Percentiles rank a stretch among this genome's conserved stretches.
Evolutionary conservation across 2,113 vertebrate genomes (phyloP).

Genomic region (Hydrochoerus hydrochaeris): DNA sequence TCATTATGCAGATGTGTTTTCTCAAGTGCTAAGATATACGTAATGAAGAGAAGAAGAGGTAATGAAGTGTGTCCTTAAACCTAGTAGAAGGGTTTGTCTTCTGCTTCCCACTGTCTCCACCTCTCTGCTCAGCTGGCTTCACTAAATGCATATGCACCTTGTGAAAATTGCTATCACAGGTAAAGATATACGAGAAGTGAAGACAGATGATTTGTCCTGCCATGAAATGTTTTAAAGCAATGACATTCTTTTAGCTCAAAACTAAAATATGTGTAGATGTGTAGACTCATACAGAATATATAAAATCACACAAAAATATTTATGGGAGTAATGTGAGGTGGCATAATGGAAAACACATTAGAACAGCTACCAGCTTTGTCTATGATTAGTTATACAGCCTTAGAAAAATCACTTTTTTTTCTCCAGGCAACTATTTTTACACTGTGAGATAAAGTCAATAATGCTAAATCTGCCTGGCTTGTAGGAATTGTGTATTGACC

Average conservation of each 20-base stretch:
- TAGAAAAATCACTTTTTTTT: slow-evolving; percentile 9
- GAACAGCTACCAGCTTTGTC: neutral
- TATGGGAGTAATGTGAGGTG: neutral
- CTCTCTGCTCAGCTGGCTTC: neutral
- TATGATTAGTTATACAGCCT: neutral
- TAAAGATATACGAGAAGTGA: neutral
- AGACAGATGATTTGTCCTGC: neutral
- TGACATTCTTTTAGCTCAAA: neutral
- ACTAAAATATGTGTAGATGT: neutral
- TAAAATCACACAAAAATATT: neutral
- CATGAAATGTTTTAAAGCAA: neutral
- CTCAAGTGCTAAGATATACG: neutral
- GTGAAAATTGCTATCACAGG: neutral
- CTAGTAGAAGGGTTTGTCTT: neutral
- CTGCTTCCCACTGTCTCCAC: neutral
- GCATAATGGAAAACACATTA: neutral
- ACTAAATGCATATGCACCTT: neutral
- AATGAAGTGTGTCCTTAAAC: slow-evolving; percentile 23
- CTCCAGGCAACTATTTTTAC: neutral
- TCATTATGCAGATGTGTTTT: neutral
- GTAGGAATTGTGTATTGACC: neutral
- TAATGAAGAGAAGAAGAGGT: slow-evolving; percentile 36
- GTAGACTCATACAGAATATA: neutral
- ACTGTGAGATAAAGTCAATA: neutral
- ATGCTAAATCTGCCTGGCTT: neutral